Base-by-base conservation (phyloP, 2,888 invertebrate species). In the Trachelus iudaicus region DNA sequence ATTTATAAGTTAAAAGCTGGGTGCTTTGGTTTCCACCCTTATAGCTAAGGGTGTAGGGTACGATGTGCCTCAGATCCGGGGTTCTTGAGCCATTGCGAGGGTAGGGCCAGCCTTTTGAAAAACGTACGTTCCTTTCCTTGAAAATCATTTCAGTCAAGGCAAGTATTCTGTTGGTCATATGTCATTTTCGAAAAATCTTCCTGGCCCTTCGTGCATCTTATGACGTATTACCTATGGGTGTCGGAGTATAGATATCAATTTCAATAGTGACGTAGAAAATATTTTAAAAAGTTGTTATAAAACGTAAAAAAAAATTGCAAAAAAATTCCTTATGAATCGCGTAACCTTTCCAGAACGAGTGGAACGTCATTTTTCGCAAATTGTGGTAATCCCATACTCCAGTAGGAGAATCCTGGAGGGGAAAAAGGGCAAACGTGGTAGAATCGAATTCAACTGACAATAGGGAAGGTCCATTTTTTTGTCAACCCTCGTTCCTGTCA, bases 1-100 rank as follows among this genome's bases (percentile, higher is more conserved):
- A 77, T 75, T 69, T 69, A 69, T 73, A 69, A 79, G 77, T 76
- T 56, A 73, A 77, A 76, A 79, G 76, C 74, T 68, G 69, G 75
- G 34, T 34, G 76, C 69, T 73, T 69, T 74, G 33, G 71, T 34
- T 71, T 71, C 71, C 33, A 71, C 71, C 71, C 71, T 71, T 71
- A 71, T 34, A 33, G 9, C 9, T 23, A 56, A 56, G 23, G 56
- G 23, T 56, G 23, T 56, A 23, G 23, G 56, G 23, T 56, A 56
- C 56, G 56, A 56, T 56, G 9, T 56, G 23, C 56, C 31, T 71
- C 33, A 12, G 13, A 31, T 11, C 3, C 56, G 31, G 71, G 31
- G 31, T 15, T 71, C 71, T 13, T 34, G 71, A 31, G 31, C 31
- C 34, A 31, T 71, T 33, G 12, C 31, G 31, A 34, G 71, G 33